A percentile compares a stretch with the other conserved stretches of the same genome.
Conservation (phyloP, 1,140 invertebrate species). For the Temnothorax nylanderi region DNA sequence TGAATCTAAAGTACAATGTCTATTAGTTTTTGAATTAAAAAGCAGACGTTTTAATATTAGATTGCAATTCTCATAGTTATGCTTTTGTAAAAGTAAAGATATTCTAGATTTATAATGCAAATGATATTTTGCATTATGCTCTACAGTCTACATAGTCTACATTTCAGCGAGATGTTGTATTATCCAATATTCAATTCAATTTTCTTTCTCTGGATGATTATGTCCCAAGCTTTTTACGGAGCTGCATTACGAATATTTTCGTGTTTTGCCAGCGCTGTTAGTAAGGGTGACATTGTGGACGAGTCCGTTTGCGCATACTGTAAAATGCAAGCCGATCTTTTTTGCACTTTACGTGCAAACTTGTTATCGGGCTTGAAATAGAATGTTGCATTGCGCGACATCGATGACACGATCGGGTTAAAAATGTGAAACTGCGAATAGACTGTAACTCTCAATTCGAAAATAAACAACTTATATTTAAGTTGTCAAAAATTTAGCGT, state of each 20-base stretch:
- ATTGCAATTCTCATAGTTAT: neutral
- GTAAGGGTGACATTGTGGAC: neutral
- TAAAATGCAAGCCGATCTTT: neutral
- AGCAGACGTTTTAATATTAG: neutral
- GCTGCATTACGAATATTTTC: neutral
- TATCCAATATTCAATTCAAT: neutral
- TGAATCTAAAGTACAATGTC: neutral
- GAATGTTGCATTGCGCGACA: slow-evolving; percentile 1
- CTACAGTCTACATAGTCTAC: no score
- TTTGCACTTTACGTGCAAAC: slow-evolving; percentile 4
- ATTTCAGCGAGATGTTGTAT: neutral
- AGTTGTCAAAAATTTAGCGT: neutral
- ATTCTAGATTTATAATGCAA: neutral
- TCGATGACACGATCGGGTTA: neutral
- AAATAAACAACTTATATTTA: neutral
- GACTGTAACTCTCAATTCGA: neutral
- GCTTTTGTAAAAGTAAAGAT: slow-evolving; percentile 1
- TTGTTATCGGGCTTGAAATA: slow-evolving; percentile 26
- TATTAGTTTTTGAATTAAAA: neutral
- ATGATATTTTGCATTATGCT: neutral
- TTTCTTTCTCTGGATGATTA: neutral
- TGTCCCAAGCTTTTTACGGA: neutral
- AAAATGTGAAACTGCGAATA: slow-evolving; percentile 25
- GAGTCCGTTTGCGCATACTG: neutral
- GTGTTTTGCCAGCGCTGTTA: slow-evolving; percentile 5